Base-by-base conservation (phyloP, 2,113 vertebrate species). In the Podilymbus podiceps region DNA sequence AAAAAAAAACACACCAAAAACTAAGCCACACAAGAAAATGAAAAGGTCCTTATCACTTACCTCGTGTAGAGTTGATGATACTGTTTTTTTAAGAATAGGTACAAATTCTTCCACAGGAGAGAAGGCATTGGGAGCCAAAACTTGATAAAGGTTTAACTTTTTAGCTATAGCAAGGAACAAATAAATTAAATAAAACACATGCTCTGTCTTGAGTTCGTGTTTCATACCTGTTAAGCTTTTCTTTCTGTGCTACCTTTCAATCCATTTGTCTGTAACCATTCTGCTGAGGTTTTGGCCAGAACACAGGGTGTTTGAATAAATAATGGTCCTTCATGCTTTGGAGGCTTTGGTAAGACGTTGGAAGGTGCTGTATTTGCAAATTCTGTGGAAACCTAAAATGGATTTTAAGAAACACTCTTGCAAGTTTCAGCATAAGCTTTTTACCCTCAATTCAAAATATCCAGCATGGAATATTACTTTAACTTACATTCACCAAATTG, bases 91-190 rank as follows among this genome's bases (percentile, higher is more conserved):
- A 76, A 99, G 98, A 88, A 99, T 93, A 25, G 98, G 98, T 60
- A 99, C 98, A 96, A 98, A 99, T 78, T 96, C 98, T 93, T 98
- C 97, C 85, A 98, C 89, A 1, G 97, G 96, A 56, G 98, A 98
- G 91, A 98, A 98, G 4, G 98, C 98, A 17, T 90, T 98, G 38
- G 98, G 98, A 46, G 98, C 98, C 96, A 99, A 97, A 66, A 99
- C 95, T 95, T 98, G 98, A 92, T 99, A 98, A 42, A 99, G 97
- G 67, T 95, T 97, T 85, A 99, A 96, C 72, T 98, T 98, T 94
- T 98, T 98, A 82, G 98, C 99, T 99, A 93, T 5, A 92, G 75
- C 14, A 83, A 95, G 30, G 31, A 93, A 90, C 33, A 84, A 74
- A 58, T 6, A 63, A 21, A 75, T 31, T 20, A 62, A 46, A 49